These are phyloP conservation scores for Pygoscelis antarcticus DNA, from an alignment of 2,113 vertebrate species.

Conservation along the genomic window DNA sequence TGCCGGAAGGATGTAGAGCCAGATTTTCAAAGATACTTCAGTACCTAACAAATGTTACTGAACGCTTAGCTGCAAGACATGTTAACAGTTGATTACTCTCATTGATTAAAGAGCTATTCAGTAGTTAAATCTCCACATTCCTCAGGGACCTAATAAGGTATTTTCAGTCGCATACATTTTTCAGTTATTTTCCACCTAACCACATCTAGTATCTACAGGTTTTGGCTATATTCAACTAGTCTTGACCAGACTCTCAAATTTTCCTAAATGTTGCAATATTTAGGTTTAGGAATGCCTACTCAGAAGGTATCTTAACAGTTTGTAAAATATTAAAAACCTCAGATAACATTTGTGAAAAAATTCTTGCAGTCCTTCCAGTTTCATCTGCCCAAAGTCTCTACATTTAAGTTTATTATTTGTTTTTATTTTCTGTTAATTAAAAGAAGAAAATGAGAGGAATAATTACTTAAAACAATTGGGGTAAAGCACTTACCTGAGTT, in stretches of 20 bases:
- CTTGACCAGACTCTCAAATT: neutral
- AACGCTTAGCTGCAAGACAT: constrained; percentile 4
- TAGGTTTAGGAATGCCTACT: neutral
- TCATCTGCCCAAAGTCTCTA: neutral
- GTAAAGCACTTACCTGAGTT: neutral
- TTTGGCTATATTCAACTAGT: neutral
- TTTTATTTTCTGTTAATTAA: neutral
- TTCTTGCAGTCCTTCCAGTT: neutral
- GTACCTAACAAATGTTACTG: neutral
- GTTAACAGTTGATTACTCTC: neutral
- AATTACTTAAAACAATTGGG: neutral
- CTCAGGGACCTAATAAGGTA: neutral
- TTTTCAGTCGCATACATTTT: neutral
- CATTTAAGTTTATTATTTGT: neutral
- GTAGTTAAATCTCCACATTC: neutral
- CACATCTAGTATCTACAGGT: neutral
- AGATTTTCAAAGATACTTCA: constrained; percentile 36
- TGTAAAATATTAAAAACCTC: neutral
- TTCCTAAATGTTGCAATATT: neutral
- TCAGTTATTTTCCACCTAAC: neutral
- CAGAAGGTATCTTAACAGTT: neutral
- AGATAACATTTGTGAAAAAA: neutral
- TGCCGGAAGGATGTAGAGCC: neutral
- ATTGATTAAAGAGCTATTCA: neutral
- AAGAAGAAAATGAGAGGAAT: neutral